These are phyloP conservation scores for Dinothrombium tinctorium DNA, from an alignment of 1,140 invertebrate genomes.

Conservation along the genomic window DNA sequence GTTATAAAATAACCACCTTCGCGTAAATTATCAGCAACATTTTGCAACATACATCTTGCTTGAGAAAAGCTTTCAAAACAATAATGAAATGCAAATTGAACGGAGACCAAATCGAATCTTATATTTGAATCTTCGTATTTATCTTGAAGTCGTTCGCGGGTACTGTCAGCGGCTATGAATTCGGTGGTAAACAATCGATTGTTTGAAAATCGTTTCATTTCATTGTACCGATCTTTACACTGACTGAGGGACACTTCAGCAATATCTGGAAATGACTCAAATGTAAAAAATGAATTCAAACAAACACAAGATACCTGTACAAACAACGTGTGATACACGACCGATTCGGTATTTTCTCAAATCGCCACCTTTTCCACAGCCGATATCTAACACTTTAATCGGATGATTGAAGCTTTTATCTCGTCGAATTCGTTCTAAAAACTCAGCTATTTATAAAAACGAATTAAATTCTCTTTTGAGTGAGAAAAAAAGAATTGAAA, in stretches of 20 bases:
- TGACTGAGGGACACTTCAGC: slow-evolving; percentile 74
- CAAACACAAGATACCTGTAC: too few species aligned
- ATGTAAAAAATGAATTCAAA: too few species aligned
- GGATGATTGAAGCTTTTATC: not conserved
- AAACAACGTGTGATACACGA: slow-evolving; percentile 59
- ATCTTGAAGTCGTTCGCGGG: slow-evolving; percentile 32
- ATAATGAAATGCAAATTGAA: slow-evolving; percentile 74
- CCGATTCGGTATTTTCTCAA: slow-evolving; percentile 79
- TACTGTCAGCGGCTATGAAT: slow-evolving; percentile 74
- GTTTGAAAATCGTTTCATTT: slow-evolving; percentile 10
- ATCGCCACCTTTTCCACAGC: slow-evolving; percentile 85
- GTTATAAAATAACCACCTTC: slow-evolving; percentile 87
- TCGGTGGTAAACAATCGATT: slow-evolving; percentile 43
- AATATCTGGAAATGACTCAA: too few species aligned
- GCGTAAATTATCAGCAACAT: slow-evolving; percentile 63
- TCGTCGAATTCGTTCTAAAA: not conserved
- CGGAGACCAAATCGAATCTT: slow-evolving; percentile 69
- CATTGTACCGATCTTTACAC: slow-evolving; percentile 14
- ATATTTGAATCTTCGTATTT: slow-evolving; percentile 33
- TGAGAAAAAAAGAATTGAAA: too few species aligned
- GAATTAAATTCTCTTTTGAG: too few species aligned
- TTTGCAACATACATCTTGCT: slow-evolving; percentile 72
- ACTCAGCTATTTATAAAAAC: too few species aligned
- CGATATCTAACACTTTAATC: slow-evolving; percentile 31
- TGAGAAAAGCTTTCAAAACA: slow-evolving; percentile 69